Conservation (phyloP, 1,140 invertebrate genomes). For the Anthonomus grandis region DNA sequence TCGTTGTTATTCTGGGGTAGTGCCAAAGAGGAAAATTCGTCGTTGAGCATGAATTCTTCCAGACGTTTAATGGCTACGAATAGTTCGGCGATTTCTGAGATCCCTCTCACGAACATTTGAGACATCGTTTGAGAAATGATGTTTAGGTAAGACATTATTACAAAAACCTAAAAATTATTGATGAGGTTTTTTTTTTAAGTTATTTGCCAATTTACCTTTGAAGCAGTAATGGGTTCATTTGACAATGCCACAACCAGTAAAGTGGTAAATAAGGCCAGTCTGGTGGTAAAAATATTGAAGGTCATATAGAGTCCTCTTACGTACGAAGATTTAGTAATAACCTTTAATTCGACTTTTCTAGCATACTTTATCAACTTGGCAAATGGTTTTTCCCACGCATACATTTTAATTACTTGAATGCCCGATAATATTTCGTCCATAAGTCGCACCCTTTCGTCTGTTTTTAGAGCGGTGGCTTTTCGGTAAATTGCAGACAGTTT, state of each 20-base stretch:
- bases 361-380: conserved; percentile 58
- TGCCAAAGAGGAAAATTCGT: conserved; percentile 48
- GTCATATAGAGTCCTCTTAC: conserved; percentile 71
- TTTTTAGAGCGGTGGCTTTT: conserved; percentile 61
- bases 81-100: conserved; percentile 61
- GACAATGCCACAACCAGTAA: conserved; percentile 59
- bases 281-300: conserved; percentile 66
- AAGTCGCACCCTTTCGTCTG: conserved; percentile 70
- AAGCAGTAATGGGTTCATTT: conserved; percentile 55
- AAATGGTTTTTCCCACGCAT: conserved; percentile 74
- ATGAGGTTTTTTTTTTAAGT: not conserved
- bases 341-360: conserved; percentile 58
- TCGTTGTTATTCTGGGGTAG: conserved; percentile 31
- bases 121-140: conserved; percentile 64
- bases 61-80: conserved; percentile 60
- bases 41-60: conserved; percentile 53
- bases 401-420: conserved; percentile 78
- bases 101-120: conserved; percentile 66
- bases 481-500: conserved; percentile 60
- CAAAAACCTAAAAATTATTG: conserved; percentile 53
- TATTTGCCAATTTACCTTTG: conserved; percentile 51
- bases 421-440: conserved; percentile 78
- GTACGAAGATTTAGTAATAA: conserved; percentile 63
- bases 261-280: conserved; percentile 63
- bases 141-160: conserved; percentile 63